A percentile compares a stretch with the other conserved stretches of the same genome.
phyloP scores from a whole-genome alignment of 1,140 invertebrate species.

The Dreissena rostriformis region DNA sequence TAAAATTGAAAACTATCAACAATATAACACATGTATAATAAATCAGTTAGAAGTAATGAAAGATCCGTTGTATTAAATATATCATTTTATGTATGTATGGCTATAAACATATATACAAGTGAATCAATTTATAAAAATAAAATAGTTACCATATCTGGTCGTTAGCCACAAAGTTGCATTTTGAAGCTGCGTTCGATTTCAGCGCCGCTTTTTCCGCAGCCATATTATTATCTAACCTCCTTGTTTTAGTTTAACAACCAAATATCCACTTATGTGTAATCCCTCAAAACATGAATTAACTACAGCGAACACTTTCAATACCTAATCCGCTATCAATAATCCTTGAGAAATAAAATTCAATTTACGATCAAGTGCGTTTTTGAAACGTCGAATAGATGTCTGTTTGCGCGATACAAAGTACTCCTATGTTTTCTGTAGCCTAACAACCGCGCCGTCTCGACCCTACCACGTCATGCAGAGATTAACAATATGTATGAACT shows the following conservation, averaged over 20 bases:
- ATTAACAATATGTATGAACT: slow-evolving; percentile 19
- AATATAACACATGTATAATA: too few species aligned
- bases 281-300: not conserved
- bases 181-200: slow-evolving; percentile 34
- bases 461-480: slow-evolving; percentile 25
- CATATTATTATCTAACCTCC: not conserved
- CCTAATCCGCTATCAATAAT: not conserved
- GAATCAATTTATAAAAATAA: too few species aligned
- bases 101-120: too few species aligned
- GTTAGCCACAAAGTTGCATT: slow-evolving; percentile 54
- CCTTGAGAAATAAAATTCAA: not conserved
- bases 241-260: not conserved
- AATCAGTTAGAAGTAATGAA: too few species aligned
- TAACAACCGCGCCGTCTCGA: slow-evolving; percentile 2
- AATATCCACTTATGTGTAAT: not conserved
- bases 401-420: not conserved
- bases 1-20: too few species aligned
- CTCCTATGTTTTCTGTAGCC: not conserved
- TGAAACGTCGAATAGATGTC: not conserved
- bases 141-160: slow-evolving; percentile 55
- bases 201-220: not conserved
- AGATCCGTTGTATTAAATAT: too few species aligned
- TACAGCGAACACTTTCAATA: not conserved
- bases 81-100: too few species aligned
- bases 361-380: not conserved